Base-by-base conservation (phyloP, 37 sponge, comb jelly and placozoan genomes). In the Ianthella basta region DNA sequence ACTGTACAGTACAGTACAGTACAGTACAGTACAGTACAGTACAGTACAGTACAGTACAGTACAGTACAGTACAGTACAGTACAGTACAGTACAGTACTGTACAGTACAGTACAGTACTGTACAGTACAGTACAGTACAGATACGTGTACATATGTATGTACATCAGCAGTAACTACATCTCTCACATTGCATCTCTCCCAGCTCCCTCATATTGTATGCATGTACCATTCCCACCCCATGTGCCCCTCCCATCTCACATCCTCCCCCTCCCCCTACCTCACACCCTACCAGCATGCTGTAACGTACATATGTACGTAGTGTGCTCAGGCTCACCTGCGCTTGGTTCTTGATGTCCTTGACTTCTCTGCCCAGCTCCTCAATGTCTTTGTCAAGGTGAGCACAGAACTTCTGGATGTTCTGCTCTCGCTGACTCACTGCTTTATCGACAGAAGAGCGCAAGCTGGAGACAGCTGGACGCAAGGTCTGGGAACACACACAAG, bases 351-450 rank as follows among this genome's bases (percentile, higher is more conserved):
- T 93, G 41, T 89, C 94, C 82, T 91, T 93, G 59, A 94, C 96
- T 65, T 94, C 97, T 80, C 93, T 92, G 30, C 86, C 82, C 65
- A 98, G 83, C 32, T 85, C 89, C 0, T 87, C 86, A 25, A 98
- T 98, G 80, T 98, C 99, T 66, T 88, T 92, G 78, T 98, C 97
- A 14, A 98, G 91, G 65, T 87, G 82, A 64, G 69, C 56, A 68
- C 99, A 92, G 82, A 98, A 96, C 87, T 94, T 94, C 86, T 88
- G 70, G 14, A 94, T 81, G 53, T 94, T 95, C 73, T 95, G 91
- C 57, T 96, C 99, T 37, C 97, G 80, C 60, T 92, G 91, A 59
- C 95, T 94, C 23, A 91, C 73, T 16, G 93, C 89, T 56, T 92
- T 96, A 59, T 98, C 99, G 1, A 98, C 90, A 24, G 97, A 88